Conservation (phyloP, 1,140 invertebrate genomes). For the Scylla paramamosain region DNA sequence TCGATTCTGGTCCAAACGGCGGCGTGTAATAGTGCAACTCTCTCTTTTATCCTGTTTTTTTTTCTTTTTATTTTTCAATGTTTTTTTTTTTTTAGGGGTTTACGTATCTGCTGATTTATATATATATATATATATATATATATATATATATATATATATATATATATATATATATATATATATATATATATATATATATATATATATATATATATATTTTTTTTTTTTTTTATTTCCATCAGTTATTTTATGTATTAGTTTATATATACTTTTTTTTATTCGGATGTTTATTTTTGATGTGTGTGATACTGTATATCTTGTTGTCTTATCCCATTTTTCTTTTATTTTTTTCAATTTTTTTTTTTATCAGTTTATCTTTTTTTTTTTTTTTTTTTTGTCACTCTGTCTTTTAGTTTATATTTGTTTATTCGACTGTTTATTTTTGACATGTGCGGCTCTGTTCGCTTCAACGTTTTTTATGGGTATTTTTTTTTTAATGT, state of each 20-base stretch:
- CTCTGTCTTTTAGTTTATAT: background rate
- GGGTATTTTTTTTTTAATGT: background rate
- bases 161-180: conserved; percentile 54
- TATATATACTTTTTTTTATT: too few relatives aligned
- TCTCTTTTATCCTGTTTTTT: too few relatives aligned
- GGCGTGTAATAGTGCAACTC: too few relatives aligned
- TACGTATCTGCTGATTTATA: conserved; percentile 8
- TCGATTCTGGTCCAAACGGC: too few relatives aligned
- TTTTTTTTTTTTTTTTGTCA: background rate
- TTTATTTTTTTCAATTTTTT: too few relatives aligned
- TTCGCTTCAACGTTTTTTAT: background rate
- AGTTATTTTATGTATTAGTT: too few relatives aligned
- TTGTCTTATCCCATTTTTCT: too few relatives aligned
- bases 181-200: conserved; percentile 50
- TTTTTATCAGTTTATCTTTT: background rate
- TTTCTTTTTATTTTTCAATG: too few relatives aligned
- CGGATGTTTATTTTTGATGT: too few relatives aligned
- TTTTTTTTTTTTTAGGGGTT: too few relatives aligned
- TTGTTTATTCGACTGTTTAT: background rate
- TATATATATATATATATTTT: conserved; percentile 24
- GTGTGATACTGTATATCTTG: too few relatives aligned
- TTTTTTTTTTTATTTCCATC: background rate
- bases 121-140: conserved; percentile 47
- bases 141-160: conserved; percentile 52
- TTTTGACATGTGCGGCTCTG: background rate